Evolutionary conservation across 2,113 vertebrate species (phyloP).

Genomic region (Rutilus rutilus): DNA sequence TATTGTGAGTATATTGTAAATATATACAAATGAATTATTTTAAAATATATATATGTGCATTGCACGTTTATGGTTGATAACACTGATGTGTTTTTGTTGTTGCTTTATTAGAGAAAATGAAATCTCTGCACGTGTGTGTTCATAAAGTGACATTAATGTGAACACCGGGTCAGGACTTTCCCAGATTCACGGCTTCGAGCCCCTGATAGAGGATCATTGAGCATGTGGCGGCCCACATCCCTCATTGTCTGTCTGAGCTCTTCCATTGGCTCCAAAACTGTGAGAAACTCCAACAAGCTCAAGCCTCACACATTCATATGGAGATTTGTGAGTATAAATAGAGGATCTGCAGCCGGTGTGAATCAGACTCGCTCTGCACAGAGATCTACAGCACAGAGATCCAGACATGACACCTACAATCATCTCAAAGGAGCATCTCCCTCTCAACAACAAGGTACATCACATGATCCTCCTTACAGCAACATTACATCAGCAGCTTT

Average conservation of each 20-base stretch:
- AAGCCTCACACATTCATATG: conserved; percentile 77
- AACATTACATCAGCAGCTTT: conserved; percentile 43
- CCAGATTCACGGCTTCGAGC: conserved; percentile 67
- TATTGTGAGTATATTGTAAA: too few species aligned
- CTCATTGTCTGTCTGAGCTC: conserved; percentile 51
- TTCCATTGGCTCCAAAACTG: conserved; percentile 73
- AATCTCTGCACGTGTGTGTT: conserved; percentile 11
- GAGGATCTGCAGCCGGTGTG: conserved; percentile 64
- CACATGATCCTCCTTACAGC: background rate
- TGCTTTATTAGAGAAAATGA: background rate
- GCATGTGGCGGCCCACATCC: conserved; percentile 49
- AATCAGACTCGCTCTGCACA: conserved; percentile 65
- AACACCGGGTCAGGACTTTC: conserved; percentile 71
- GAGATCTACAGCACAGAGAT: conserved; percentile 65
- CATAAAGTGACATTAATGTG: conserved; percentile 43
- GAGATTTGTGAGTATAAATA: conserved; percentile 75
- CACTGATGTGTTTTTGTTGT: background rate
- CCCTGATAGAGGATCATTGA: conserved; percentile 20
- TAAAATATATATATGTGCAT: background rate
- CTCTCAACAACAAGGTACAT: conserved; percentile 70
- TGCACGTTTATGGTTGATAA: background rate
- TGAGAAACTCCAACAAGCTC: conserved; percentile 72
- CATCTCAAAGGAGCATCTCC: conserved; percentile 64
- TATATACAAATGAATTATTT: background rate
- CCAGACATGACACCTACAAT: conserved; percentile 70